Evolutionary conservation across 2,113 vertebrate species (phyloP).

Genomic region (Indri indri): DNA sequence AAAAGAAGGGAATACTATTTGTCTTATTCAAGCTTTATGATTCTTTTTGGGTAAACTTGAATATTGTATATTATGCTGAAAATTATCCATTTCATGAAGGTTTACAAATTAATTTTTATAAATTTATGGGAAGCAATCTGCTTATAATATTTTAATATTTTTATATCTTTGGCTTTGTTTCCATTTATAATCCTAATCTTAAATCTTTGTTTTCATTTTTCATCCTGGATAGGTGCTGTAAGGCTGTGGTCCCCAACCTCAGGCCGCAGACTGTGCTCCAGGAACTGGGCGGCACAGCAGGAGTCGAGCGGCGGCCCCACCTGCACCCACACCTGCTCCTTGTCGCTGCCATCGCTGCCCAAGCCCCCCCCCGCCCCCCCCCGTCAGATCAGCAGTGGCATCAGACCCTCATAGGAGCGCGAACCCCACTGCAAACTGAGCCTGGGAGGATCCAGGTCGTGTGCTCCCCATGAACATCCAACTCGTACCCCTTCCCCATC

Average conservation of each 20-base stretch:
- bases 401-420: no score
- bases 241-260: no score
- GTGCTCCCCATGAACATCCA: no score
- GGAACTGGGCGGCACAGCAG: no score
- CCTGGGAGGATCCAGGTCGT: no score
- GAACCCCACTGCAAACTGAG: no score
- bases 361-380: accelerated
- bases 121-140: not conserved
- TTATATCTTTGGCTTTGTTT: not conserved
- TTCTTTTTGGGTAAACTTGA: not conserved
- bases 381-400: no score
- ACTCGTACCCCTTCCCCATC: no score
- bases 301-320: no score
- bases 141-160: not conserved
- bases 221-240: not conserved
- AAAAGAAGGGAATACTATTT: not conserved
- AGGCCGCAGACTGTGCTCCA: no score
- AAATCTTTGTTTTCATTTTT: not conserved
- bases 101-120: not conserved
- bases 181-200: not conserved
- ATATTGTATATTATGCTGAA: not conserved
- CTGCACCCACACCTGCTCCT: no score
- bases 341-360: no score
- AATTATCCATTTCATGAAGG: not conserved
- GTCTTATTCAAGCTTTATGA: not conserved